Base-by-base conservation (phyloP, 2,888 invertebrate species). In the Eupithecia centaureata region DNA sequence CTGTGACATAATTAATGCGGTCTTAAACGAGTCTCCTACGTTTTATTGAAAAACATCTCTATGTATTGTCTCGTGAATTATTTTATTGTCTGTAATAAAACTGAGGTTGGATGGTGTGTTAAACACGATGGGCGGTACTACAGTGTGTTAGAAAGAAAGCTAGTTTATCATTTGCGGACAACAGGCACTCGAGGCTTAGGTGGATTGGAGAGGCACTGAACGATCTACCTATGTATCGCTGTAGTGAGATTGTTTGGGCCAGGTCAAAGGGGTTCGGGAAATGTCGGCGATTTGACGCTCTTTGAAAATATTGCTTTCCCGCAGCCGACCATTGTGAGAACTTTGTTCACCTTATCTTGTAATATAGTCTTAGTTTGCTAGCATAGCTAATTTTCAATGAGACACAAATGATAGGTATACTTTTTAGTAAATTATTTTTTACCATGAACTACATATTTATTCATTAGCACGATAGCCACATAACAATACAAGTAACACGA, bases 141-240 rank as follows among this genome's bases (percentile, higher is more conserved):
- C 70, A 81, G 79, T 82, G 78, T 82, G 81, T 82, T 78, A 75
- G 74, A 79, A 83, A 83, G 81, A 85, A 84, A 84, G 84, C 86
- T 83, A 80, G 81, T 82, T 91, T 92, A 87, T 92, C 92, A 86
- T 86, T 85, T 80, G 86, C 80, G 90, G 86, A 87, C 92, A 90
- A 87, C 84, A 85, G 83, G 82, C 83, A 81, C 81, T 81, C 75
- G 76, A 82, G 83, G 85, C 87, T 90, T 89, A 89, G 81, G 80
- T 79, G 79, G 86, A 84, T 86, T 77, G 80, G 77, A 79, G 75
- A 78, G 72, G 77, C 79, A 77, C 79, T 75, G 79, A 83, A 84
- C 81, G 80, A 82, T 81, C 81, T 79, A 80, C 82, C 80, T 82
- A 82, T 63, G 74, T 80, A 78, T 74, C 79, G 77, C 77, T 77